Conservation (phyloP, 2,888 invertebrate species). For the Bombylius major region DNA sequence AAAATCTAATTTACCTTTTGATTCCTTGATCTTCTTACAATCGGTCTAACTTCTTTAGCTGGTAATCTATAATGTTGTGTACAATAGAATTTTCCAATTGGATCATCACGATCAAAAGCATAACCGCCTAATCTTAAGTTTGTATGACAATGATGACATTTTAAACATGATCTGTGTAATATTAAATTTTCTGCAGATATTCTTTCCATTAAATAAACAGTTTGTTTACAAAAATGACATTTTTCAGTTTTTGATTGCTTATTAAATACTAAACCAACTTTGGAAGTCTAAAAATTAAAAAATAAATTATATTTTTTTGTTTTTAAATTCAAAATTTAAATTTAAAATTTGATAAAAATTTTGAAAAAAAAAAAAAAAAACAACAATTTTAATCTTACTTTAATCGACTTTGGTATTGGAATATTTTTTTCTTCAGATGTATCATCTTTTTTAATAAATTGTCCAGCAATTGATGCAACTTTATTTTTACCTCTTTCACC, state of each 20-base stretch:
- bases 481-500: conserved; percentile 54
- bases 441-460: conserved; percentile 43
- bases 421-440: conserved; percentile 31
- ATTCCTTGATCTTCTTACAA: conserved; percentile 20
- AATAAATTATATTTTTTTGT: background rate
- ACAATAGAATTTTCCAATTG: conserved; percentile 60
- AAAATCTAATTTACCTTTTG: conserved; percentile 17
- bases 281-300: conserved; percentile 39
- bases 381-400: no score
- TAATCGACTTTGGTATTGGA: conserved; percentile 26
- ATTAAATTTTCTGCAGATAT: conserved; percentile 80
- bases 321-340: background rate
- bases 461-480: conserved; percentile 79
- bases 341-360: background rate
- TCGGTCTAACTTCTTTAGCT: conserved; percentile 38
- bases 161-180: conserved; percentile 86
- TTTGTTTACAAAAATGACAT: conserved; percentile 80
- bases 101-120: conserved; percentile 55
- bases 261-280: conserved; percentile 46
- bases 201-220: conserved; percentile 89
- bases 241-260: conserved; percentile 57
- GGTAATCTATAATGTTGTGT: conserved; percentile 57
- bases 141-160: conserved; percentile 84
- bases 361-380: background rate
- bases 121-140: conserved; percentile 67